A percentile compares a stretch with the other conserved stretches of the same genome.
These are phyloP conservation scores for Spinus pinus DNA, from an alignment of 2,797 vertebrate genomes.

Conservation along the genomic window DNA sequence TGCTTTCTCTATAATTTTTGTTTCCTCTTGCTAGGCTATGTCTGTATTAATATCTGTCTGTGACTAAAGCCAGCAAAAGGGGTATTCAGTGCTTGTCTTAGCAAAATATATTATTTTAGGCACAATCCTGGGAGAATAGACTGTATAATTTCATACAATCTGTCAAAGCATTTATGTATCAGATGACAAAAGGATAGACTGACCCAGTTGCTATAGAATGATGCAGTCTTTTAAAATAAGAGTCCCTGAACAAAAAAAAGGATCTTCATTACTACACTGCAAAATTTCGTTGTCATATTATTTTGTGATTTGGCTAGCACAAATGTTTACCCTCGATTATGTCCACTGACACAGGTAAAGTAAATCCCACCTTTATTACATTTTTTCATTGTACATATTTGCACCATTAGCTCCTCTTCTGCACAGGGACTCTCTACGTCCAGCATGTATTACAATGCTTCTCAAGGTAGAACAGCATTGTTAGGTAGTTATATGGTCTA, in stretches of 20 bases:
- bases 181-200: neutral
- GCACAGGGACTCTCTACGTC: neutral
- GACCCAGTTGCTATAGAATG: neutral
- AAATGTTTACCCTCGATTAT: neutral
- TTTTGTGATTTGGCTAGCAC: neutral
- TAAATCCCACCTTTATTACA: neutral
- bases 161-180: neutral
- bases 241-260: neutral
- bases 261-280: neutral
- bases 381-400: neutral
- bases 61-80: neutral
- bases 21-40: neutral
- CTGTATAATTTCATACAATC: neutral
- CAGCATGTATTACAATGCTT: neutral
- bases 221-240: neutral
- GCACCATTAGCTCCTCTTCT: neutral
- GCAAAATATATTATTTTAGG: neutral
- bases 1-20: neutral
- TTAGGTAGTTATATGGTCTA: neutral
- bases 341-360: neutral
- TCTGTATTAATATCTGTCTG: neutral
- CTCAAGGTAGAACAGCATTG: neutral
- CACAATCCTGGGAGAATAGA: neutral
- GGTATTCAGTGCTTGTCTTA: neutral
- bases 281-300: neutral